Base-by-base conservation (phyloP, 2,888 invertebrate genomes). In the Alentia gelatinosa region DNA sequence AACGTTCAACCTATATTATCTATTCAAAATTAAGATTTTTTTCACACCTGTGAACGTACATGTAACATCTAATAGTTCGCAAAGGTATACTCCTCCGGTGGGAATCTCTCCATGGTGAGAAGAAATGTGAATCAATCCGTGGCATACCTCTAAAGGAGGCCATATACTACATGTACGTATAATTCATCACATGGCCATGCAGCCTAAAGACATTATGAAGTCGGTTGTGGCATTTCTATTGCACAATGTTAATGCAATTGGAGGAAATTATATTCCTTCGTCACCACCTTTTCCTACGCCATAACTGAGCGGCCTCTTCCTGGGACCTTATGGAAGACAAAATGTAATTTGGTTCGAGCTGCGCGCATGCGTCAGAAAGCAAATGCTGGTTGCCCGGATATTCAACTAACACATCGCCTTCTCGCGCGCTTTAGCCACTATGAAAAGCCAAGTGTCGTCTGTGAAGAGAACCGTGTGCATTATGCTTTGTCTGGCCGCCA, bases 371-470 rank as follows among this genome's bases (percentile, higher is more conserved):
- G n/a, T n/a, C 30, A 68, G 68, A 68, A 68, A 68, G 68, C 68
- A 68, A 68, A 68, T 4, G 26, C 68, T 68, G 30, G 68, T 4
- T 33, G 1, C 30, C 68, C 68, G 68, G 68, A 68, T 33, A 30
- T 68, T 7, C 30, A 12, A 26, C 33, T 68, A 68, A 68, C 30
- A 68, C 68, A 30, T 26, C 30, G 68, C 30, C 68, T 30, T 68
- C 30, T 68, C 4, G 68, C 68, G 68, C 68, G 68, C 68, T 68
- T 68, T 68, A 68, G 68, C 30, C n/a, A 30, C 68, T 9, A 68
- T 68, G 68, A 68, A 68, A 68, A 68, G 68, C 68, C 30, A 68
- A 68, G 30, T 68, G 68, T 68, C 68, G 68, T 68, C 68, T 68
- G 68, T 30, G 33, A 4, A 12, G 12, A 68, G 68, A 26, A 26